phyloP scores from a whole-genome alignment of 2,113 vertebrate genomes.

The Gila orcuttii region DNA sequence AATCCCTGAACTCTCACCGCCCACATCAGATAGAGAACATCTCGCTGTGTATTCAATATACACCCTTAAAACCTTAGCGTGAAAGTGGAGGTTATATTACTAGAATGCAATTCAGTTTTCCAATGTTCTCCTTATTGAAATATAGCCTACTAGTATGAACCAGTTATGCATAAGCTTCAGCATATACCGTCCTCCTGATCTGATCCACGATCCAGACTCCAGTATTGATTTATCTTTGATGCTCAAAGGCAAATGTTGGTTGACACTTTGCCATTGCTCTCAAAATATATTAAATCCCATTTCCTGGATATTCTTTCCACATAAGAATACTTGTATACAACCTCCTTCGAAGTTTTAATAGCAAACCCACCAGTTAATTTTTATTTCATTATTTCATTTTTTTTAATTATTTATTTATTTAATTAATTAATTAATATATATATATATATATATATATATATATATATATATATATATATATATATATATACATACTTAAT shows the following conservation, averaged over 20 bases:
- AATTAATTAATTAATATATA: too few relatives aligned
- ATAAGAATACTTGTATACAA: not conserved
- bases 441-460: too few relatives aligned
- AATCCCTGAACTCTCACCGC: not conserved
- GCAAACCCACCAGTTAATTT: not conserved
- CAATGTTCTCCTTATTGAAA: not conserved
- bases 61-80: too few relatives aligned
- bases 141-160: not conserved
- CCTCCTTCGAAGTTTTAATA: not conserved
- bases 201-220: not conserved
- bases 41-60: not conserved
- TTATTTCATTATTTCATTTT: too few relatives aligned
- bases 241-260: not conserved
- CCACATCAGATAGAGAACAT: not conserved
- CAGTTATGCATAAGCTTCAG: not conserved
- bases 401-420: too few relatives aligned
- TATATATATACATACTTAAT: too few relatives aligned
- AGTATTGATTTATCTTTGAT: constrained; percentile 28
- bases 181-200: not conserved
- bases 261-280: not conserved
- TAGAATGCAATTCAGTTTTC: not conserved
- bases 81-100: not conserved
- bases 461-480: too few relatives aligned
- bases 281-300: not conserved
- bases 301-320: not conserved